Conservation (phyloP, 2,113 vertebrate species). For the Thermophis baileyi region DNA sequence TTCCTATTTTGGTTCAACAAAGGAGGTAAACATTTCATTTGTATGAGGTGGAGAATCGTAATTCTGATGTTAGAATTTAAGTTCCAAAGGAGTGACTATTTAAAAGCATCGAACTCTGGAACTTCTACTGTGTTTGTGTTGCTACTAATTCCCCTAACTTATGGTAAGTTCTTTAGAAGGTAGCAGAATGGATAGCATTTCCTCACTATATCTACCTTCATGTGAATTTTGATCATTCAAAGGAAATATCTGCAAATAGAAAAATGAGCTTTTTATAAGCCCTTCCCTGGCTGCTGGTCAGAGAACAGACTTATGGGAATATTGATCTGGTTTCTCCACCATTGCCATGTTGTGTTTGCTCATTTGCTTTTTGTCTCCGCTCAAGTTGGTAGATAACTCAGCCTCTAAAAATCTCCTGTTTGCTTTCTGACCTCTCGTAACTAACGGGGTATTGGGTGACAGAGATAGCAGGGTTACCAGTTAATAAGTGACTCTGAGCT, state of each 20-base stretch:
- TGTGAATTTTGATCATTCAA: background rate
- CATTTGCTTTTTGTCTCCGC: slow-evolving; percentile 7
- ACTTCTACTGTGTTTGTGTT: background rate
- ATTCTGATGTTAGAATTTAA: background rate
- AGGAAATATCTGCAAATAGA: background rate
- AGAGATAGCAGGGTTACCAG: background rate
- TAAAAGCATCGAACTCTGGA: background rate
- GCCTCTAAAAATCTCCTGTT: background rate
- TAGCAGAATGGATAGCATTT: too few species aligned
- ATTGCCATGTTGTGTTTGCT: background rate
- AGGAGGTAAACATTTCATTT: background rate
- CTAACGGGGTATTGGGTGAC: background rate
- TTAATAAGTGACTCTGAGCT: slow-evolving; percentile 30
- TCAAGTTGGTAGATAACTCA: slow-evolving; percentile 3
- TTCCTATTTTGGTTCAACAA: background rate
- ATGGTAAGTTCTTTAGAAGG: background rate
- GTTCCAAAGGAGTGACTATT: background rate
- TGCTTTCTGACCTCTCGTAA: slow-evolving; percentile 6
- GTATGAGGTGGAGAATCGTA: background rate
- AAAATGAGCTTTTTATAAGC: background rate
- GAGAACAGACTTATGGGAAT: background rate
- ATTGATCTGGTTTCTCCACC: background rate
- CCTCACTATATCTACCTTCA: background rate
- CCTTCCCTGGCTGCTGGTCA: background rate
- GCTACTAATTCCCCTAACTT: background rate